Evolutionary conservation across 2,797 vertebrate species (phyloP).

Genomic region (Pristis pectinata): DNA sequence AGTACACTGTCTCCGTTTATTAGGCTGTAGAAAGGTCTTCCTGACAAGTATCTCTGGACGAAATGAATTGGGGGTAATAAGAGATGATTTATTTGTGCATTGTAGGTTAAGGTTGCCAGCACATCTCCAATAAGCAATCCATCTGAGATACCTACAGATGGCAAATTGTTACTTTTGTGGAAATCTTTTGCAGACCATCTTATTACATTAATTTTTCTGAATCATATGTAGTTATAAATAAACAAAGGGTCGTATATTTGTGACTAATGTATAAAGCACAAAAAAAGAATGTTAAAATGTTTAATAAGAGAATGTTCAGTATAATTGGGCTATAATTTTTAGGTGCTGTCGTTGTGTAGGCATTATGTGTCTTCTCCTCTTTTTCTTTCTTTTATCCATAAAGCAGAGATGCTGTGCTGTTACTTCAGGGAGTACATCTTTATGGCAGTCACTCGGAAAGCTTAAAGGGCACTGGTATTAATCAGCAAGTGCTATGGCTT

Average conservation of each 20-base stretch:
- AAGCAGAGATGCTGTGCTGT: slow-evolving; percentile 10
- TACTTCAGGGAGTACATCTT: slow-evolving; percentile 3
- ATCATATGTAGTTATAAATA: slow-evolving; percentile 34
- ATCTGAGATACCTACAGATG: slow-evolving; percentile 63
- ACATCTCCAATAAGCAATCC: slow-evolving; percentile 75
- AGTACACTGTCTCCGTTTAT: slow-evolving; percentile 69
- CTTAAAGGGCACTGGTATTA: slow-evolving; percentile 35
- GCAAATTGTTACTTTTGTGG: slow-evolving; percentile 65
- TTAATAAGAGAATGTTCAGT: slow-evolving; percentile 22
- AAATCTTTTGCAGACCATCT: slow-evolving; percentile 62
- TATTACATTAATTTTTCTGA: slow-evolving; percentile 46
- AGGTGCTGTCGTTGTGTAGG: slow-evolving; percentile 17
- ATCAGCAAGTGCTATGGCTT: slow-evolving; percentile 14
- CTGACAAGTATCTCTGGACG: slow-evolving; percentile 72
- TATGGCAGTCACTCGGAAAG: slow-evolving; percentile 11
- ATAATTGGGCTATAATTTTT: slow-evolving; percentile 37
- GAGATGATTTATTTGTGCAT: slow-evolving; percentile 70
- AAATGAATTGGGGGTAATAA: slow-evolving; percentile 79
- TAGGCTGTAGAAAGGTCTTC: slow-evolving; percentile 71
- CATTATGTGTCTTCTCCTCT: background rate
- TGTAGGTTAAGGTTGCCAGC: slow-evolving; percentile 67
- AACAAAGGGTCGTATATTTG: slow-evolving; percentile 26
- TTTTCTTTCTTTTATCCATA: slow-evolving; percentile 18
- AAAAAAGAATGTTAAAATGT: slow-evolving; percentile 35
- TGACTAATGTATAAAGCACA: slow-evolving; percentile 23